Conservation (phyloP, 2,797 vertebrate genomes). For the Decapterus maruadsi region DNA sequence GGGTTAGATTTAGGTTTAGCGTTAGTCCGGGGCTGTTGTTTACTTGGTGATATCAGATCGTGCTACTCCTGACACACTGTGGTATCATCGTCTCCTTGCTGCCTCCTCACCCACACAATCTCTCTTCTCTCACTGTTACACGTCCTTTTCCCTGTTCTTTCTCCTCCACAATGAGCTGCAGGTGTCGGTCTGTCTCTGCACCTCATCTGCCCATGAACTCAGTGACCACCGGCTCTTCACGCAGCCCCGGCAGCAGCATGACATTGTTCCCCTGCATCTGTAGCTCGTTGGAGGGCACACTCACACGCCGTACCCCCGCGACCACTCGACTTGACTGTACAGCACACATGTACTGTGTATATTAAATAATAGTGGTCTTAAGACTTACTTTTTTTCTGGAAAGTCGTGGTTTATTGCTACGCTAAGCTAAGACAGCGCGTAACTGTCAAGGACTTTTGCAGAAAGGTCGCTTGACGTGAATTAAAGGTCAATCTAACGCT, state of each 20-base stretch:
- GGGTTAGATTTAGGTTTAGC: no score
- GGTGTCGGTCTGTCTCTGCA: background rate
- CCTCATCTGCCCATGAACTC: background rate
- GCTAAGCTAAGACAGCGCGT: constrained; percentile 6
- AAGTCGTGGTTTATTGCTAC: background rate
- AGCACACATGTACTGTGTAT: background rate
- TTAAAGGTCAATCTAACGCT: accelerated
- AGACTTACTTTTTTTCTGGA: background rate
- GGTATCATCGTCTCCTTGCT: no score
- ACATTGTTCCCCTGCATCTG: background rate
- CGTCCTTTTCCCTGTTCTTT: no score
- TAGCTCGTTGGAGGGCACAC: no score
- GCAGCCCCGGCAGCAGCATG: background rate
- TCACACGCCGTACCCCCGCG: no score
- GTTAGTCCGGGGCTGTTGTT: no score
- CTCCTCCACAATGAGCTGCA: no score
- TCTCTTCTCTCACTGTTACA: no score
- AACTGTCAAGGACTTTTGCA: constrained; percentile 71
- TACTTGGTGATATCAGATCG: no score
- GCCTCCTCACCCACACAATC: no score
- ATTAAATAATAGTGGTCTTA: background rate
- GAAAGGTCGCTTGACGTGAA: constrained; percentile 42
- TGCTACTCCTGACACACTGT: no score
- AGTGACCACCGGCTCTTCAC: background rate
- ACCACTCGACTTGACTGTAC: no score